Conservation (phyloP, 2,113 vertebrate genomes). For the Phylloscopus trochilus region DNA sequence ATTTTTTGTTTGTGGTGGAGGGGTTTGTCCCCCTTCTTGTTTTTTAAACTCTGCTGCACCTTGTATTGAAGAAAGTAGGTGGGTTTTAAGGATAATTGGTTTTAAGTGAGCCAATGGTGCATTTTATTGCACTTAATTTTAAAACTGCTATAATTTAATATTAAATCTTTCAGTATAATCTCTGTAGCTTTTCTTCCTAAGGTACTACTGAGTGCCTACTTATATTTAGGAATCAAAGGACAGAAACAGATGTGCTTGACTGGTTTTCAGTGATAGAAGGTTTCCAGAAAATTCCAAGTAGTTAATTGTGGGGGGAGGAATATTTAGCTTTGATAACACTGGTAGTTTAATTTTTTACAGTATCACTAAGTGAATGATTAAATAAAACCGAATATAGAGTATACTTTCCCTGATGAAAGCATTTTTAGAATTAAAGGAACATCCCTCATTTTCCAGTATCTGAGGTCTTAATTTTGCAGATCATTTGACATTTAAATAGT, state of each 20-base stretch:
- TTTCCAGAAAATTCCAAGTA: background rate
- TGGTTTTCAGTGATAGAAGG: background rate
- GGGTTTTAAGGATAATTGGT: background rate
- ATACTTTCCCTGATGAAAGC: background rate
- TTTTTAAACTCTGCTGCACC: constrained; percentile 28
- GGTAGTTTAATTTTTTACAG: background rate
- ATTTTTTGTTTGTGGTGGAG: background rate
- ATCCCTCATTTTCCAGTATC: background rate
- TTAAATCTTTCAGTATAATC: background rate
- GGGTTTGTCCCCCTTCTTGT: background rate
- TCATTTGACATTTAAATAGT: background rate
- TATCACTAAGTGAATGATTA: constrained; percentile 1
- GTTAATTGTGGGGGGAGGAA: background rate
- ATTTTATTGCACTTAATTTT: background rate
- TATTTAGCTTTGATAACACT: background rate
- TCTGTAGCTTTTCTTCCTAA: background rate
- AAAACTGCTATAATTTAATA: background rate
- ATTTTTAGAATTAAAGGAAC: background rate
- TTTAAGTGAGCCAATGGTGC: background rate
- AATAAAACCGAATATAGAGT: background rate
- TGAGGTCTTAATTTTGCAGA: background rate
- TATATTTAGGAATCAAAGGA: background rate
- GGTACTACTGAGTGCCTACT: background rate
- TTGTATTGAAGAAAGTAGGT: background rate
- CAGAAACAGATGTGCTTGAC: background rate